Conservation (phyloP, 2,888 invertebrate species). For the Caenorhabditis sp. region DNA sequence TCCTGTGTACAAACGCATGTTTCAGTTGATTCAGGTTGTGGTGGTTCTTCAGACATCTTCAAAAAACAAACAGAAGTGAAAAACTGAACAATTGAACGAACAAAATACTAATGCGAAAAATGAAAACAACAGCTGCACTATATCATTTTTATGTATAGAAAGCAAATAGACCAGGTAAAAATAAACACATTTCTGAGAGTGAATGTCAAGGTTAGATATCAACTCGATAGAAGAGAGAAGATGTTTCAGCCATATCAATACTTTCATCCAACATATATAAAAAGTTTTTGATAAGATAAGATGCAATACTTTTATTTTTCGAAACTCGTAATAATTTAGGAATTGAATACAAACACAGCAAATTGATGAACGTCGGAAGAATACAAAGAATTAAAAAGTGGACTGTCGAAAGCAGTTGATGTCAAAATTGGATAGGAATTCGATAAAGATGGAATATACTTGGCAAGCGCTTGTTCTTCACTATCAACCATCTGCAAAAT, state of each 20-base stretch:
- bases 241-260: conserved; percentile 3
- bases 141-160: background rate
- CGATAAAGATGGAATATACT: conserved; percentile 47
- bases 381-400: conserved; percentile 45
- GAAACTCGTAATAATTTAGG: background rate
- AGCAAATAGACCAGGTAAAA: background rate
- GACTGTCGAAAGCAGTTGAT: conserved; percentile 48
- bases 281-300: background rate
- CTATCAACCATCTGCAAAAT: conserved; percentile 27
- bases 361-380: conserved; percentile 55
- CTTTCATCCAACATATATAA: conserved; percentile 1
- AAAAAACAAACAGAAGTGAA: too few relatives aligned
- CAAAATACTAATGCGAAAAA: background rate
- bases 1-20: conserved; percentile 43
- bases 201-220: background rate
- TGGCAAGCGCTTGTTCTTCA: conserved; percentile 31
- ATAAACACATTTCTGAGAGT: background rate
- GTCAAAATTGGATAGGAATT: conserved; percentile 44
- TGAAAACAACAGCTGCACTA: conserved; percentile 1
- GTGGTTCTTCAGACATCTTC: conserved; percentile 15
- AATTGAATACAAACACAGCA: conserved; percentile 52
- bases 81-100: conserved; percentile 6
- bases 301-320: background rate
- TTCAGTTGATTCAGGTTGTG: conserved; percentile 16
- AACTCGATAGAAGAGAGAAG: background rate